These are phyloP conservation scores for Troglohyphantes excavatus DNA, from an alignment of 2,888 invertebrate genomes.

Conservation along the genomic window DNA sequence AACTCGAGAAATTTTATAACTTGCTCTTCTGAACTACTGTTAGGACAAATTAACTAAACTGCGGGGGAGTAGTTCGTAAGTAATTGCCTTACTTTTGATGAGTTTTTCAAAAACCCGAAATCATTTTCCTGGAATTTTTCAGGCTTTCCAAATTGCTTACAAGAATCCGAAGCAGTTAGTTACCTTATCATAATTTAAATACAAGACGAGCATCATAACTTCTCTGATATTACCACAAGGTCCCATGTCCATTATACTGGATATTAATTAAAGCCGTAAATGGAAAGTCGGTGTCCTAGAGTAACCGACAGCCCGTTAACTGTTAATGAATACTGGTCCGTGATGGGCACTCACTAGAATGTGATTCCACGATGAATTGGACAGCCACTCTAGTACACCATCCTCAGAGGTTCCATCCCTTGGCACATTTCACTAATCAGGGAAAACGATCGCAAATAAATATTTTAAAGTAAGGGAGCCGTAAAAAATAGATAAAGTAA, in stretches of 20 bases:
- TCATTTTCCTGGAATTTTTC: conserved; percentile 15
- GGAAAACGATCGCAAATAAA: conserved; percentile 67
- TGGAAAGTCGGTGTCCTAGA: conserved; percentile 2
- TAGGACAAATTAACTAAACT: conserved; percentile 26
- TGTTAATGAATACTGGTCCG: conserved; percentile 57
- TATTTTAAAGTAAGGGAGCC: conserved; percentile 72
- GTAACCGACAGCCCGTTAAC: conserved; percentile 31
- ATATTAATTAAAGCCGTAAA: conserved; percentile 64
- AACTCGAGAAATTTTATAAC: no score
- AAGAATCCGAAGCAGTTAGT: background rate
- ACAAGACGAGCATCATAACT: background rate
- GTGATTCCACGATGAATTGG: conserved; percentile 32
- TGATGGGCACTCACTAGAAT: background rate
- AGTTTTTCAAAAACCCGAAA: conserved; percentile 19
- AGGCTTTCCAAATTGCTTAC: conserved; percentile 7
- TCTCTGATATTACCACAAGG: conserved; percentile 18
- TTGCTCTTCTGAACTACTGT: background rate
- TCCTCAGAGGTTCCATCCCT: background rate
- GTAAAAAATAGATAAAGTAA: conserved; percentile 71
- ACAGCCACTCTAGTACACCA: background rate
- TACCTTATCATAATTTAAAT: conserved; percentile 37
- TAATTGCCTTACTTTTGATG: conserved; percentile 31
- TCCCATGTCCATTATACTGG: conserved; percentile 38
- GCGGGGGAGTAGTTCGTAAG: background rate
- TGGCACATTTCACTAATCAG: conserved; percentile 65